These are phyloP conservation scores for Actinopyga echinites DNA, from an alignment of 53 echinoderm and acorn worm species.

Conservation along the genomic window DNA sequence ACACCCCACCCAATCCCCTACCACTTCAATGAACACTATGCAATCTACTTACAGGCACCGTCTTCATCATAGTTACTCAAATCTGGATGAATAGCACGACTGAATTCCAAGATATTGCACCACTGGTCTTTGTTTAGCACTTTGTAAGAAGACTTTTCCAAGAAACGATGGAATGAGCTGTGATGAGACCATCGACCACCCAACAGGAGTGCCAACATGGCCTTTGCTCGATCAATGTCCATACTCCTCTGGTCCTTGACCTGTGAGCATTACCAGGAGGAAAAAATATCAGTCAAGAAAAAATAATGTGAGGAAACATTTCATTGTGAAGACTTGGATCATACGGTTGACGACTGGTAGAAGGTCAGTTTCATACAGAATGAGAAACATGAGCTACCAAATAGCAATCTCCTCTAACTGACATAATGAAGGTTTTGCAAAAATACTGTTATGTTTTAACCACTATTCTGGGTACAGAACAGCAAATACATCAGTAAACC, in stretches of 20 bases:
- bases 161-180: conserved; percentile 86
- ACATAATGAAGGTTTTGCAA: no score
- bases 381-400: no score
- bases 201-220: conserved; percentile 78
- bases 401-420: no score
- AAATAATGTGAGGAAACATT: no score
- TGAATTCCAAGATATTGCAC: conserved; percentile 99
- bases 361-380: no score
- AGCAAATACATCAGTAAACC: no score
- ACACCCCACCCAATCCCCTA: not conserved
- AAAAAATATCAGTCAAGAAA: no score
- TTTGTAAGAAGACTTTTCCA: conserved; percentile 88
- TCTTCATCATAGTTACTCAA: conserved; percentile 99
- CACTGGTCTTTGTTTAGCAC: conserved; percentile 99
- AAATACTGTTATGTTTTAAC: no score
- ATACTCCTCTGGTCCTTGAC: conserved; percentile 90
- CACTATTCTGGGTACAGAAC: no score
- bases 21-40: no score
- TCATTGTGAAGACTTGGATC: no score
- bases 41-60: conserved; percentile 84
- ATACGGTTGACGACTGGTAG: no score
- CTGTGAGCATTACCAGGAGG: conserved; percentile 19
- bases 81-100: conserved; percentile 86
- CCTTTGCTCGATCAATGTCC: conserved; percentile 86
- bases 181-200: conserved; percentile 93